Conservation (phyloP, 2,888 invertebrate species). For the Athalia cordata region DNA sequence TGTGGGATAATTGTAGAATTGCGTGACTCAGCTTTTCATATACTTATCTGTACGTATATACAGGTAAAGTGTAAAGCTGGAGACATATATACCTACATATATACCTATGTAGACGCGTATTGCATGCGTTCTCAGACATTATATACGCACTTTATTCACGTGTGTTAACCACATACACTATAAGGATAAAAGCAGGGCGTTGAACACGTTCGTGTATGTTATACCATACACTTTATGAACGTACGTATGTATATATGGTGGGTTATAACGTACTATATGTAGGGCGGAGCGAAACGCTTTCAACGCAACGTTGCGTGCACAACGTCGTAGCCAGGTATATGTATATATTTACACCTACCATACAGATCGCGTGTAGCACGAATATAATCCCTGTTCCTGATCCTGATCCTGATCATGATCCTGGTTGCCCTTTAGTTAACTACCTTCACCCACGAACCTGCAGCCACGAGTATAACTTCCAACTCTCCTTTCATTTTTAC, state of each 20-base stretch:
- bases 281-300: slow-evolving; percentile 40
- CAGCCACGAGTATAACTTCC: no score
- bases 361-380: slow-evolving; percentile 36
- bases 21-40: slow-evolving; percentile 17
- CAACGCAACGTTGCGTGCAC: slow-evolving; percentile 42
- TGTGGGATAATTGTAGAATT: slow-evolving; percentile 42
- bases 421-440: slow-evolving; percentile 37
- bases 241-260: no score
- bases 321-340: not conserved
- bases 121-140: not conserved
- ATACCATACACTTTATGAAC: not conserved
- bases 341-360: slow-evolving; percentile 10
- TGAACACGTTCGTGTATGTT: not conserved
- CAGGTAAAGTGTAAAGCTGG: not conserved
- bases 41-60: no score
- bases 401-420: slow-evolving; percentile 35
- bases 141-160: slow-evolving; percentile 1
- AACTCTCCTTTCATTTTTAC: slow-evolving; percentile 19
- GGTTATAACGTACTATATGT: not conserved
- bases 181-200: slow-evolving; percentile 1
- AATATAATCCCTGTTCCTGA: slow-evolving; percentile 29
- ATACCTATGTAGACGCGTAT: not conserved
- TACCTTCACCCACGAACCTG: slow-evolving; percentile 40
- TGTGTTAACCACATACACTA: not conserved
- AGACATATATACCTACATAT: not conserved